phyloP scores from a whole-genome alignment of 1,140 invertebrate species.

The Protaetia brevitarsis region DNA sequence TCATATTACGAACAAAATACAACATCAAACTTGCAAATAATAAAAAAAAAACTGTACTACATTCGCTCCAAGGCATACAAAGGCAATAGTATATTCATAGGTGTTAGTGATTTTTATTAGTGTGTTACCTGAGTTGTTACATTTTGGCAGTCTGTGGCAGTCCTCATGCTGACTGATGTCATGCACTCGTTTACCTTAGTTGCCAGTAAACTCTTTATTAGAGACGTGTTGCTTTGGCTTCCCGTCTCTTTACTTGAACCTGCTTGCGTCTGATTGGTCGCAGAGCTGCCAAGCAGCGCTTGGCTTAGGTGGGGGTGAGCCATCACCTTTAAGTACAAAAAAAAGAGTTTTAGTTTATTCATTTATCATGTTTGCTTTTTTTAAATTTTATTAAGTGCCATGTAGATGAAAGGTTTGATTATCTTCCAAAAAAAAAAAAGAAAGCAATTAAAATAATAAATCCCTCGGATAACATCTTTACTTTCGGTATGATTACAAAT shows the following conservation, averaged over 20 bases:
- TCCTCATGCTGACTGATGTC: constrained; percentile 52
- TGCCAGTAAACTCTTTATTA: constrained; percentile 82
- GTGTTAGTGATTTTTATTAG: constrained; percentile 37
- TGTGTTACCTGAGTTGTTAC: constrained; percentile 51
- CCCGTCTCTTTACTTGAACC: constrained; percentile 44
- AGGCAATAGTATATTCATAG: not conserved
- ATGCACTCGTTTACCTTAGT: constrained; percentile 76
- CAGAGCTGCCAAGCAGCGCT: constrained; percentile 51
- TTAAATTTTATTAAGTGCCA: too few relatives aligned
- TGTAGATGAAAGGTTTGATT: too few relatives aligned
- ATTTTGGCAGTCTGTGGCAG: constrained; percentile 48
- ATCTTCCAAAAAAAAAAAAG: too few relatives aligned
- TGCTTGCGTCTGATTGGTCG: constrained; percentile 36
- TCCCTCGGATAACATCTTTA: too few relatives aligned
- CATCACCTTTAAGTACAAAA: constrained; percentile 55
- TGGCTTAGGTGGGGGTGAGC: constrained; percentile 62
- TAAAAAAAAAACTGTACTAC: not conserved
- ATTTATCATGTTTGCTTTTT: too few relatives aligned
- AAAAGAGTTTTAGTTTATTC: too few relatives aligned
- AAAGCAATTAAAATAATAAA: too few relatives aligned
- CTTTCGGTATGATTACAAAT: too few relatives aligned
- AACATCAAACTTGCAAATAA: constrained; percentile 1
- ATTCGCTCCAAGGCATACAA: not conserved
- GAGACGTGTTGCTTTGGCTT: constrained; percentile 55
- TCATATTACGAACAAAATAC: not conserved